Percentiles rank a stretch among this genome's conserved stretches.
Conservation (phyloP, 2,113 vertebrate species). For the Puntigrus tetrazona region DNA sequence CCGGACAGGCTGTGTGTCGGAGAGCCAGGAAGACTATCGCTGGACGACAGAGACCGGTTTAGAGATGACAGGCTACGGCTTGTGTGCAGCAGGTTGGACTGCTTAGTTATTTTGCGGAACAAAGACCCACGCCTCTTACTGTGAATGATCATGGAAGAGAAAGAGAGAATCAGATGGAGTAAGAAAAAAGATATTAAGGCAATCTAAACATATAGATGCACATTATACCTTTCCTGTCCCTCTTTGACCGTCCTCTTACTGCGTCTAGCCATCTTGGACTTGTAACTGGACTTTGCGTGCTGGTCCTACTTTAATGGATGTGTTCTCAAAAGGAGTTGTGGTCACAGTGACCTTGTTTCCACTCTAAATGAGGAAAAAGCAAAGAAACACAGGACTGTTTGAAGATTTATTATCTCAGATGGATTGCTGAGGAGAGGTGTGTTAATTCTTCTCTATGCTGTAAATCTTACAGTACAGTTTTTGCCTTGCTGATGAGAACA, state of each 20-base stretch:
- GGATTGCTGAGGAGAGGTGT: neutral
- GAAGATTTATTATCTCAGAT: neutral
- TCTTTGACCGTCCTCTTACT: slow-evolving; percentile 84
- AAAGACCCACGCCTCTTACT: slow-evolving; percentile 89
- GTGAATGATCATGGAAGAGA: slow-evolving; percentile 3
- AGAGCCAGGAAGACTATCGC: slow-evolving; percentile 90
- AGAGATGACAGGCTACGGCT: slow-evolving; percentile 88
- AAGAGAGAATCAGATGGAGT: neutral
- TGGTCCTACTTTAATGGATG: slow-evolving; percentile 89
- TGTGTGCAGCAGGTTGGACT: slow-evolving; percentile 90
- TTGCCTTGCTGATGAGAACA: neutral
- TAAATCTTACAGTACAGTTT: neutral
- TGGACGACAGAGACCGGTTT: slow-evolving; percentile 89
- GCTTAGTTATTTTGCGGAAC: slow-evolving; percentile 91
- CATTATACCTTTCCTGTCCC: slow-evolving; percentile 83
- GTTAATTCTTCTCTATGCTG: neutral
- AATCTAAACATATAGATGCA: neutral
- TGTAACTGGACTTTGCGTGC: slow-evolving; percentile 88
- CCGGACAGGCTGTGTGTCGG: slow-evolving; percentile 88
- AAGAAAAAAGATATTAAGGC: neutral
- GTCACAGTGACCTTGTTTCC: slow-evolving; percentile 92
- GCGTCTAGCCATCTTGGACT: slow-evolving; percentile 90
- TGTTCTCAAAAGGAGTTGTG: slow-evolving; percentile 93
- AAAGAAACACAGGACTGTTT: neutral
- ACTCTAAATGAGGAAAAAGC: slow-evolving; percentile 73